Evolutionary conservation across 2,888 invertebrate species (phyloP), one percentile per base, ranked within the genome.

Genomic region (Ophraella communa): DNA sequence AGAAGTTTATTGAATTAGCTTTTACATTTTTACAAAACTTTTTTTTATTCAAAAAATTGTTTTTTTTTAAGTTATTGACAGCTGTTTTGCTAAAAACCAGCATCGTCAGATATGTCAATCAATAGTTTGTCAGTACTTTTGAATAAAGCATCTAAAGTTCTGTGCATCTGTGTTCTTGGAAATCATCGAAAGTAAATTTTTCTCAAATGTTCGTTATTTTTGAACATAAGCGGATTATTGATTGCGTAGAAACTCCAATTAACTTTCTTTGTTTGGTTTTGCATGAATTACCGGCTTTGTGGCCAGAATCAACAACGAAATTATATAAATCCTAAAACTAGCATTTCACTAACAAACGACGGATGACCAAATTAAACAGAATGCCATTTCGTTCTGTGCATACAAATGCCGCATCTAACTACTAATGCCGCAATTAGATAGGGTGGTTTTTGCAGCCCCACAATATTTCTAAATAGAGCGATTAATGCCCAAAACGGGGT

Each of bases 361-460:
- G 42, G 44, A 21, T 60, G 60, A 30, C 52, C 60, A 60, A 60
- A 53, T 27, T 44, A 60, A 60, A 60, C 60, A 42, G 44, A 24
- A 52, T 20, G 11, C 44, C 14, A 60, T 49, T 52, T 53, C 60
- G 52, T 53, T 60, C 44, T 35, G 44, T 60, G 60, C 52, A 60
- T 60, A 53, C 60, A 60, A 53, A 60, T 53, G 60, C 42, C 52
- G 27, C 23, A 44, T 60, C 60, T 60, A 52, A 60, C 52, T 60
- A 44, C 60, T 39, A 53, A 18, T 60, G 8, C 52, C 4, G 60
- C 53, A 60, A 52, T 60, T 60, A 60, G 60, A 14, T 7, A 51
- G 27, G n/a, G 8, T 27, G 11, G 21, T 20, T 11, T 39, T 39
- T 8, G 39, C 17, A 5, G 1, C 7, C 14, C 17, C n/a, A 39